Base-by-base conservation (phyloP, 2,113 vertebrate species). In the Laticauda colubrina region DNA sequence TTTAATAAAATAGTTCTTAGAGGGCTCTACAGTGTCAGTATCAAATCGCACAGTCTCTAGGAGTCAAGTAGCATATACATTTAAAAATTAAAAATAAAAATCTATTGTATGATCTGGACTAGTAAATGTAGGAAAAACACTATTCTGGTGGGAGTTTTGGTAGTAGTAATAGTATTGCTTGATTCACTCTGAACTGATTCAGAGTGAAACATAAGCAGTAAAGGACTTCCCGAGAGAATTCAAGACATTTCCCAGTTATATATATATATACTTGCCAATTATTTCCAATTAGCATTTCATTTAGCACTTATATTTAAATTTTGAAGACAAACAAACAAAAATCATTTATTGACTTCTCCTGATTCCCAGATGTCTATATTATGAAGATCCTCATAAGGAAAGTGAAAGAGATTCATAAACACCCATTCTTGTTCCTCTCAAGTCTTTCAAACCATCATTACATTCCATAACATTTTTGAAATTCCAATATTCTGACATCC, bases 251-350 rank as follows among this genome's bases (percentile, higher is more conserved):
- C 21, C 85, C 92, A 43, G 1, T 59, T 85, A n/a, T 14, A 89
- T 92, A 95, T 92, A 95, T 64, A 95, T 39, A 8, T 39, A 34
- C 18, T 92, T 34, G 88, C 29, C 86, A 75, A 26, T 91, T 57
- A 48, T 88, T 90, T 90, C 85, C 92, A 86, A 59, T 39, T 93
- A 18, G 94, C 88, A 23, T 39, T 93, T 45, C 88, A 94, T 5
- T 1, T 26, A 92, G 59, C 94, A 87, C 23, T 91, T 91, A 93
- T 43, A 9, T 85, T 85, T 15, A 24, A 39, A 8, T 39, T 14
- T 85, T 85, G 85, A 90, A 75, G 59, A 75, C 26, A 90, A 90
- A 51, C 57, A 69, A 69, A 69, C 5, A 53, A 51, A 90, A n/a
- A 48, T 9, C 24, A 89, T 43, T 34, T 18, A 75, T 43, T 90